Base-by-base conservation (phyloP, 2,797 vertebrate species). In the Eulemur coronatus region DNA sequence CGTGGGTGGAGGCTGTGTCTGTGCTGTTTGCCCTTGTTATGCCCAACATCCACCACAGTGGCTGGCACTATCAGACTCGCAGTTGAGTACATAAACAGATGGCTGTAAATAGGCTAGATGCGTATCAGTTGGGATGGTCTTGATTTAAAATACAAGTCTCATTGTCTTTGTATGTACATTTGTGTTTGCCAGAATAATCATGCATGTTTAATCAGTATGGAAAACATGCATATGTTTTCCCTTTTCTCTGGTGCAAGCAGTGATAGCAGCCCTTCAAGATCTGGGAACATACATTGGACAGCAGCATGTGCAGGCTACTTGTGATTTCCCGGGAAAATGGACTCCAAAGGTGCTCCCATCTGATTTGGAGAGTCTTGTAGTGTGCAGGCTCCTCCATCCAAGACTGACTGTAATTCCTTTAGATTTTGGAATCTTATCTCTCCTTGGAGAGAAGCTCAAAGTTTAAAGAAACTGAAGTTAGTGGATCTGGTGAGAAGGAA, bases 401-500 rank as follows among this genome's bases (percentile, higher is more conserved):
- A 86, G 65, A 59, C 0, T 30, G 41, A 76, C 14, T 79, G 63
- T 6, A 57, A 50, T 76, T 80, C 50, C 48, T 73, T 69, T n/a
- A n/a, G 52, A 84, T 33, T 15, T 65, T 63, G 63, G n/a, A 82
- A 89, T 50, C 67, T 85, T 43, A n/a, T 38, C 7, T 93, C 10
- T 89, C 41, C 22, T 76, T 84, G 22, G 73, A 79, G 63, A 90
- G 73, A 38, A 65, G 67, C 50, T 95, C 78, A 59, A 84, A 81
- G 11, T 93, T 95, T 78, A 92, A 94, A 91, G 52, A 82, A 81
- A 76, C 59, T n/a, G 38, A 41, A 84, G 57, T 61, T 63, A 63
- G 41, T 63, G 57, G 17, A 41, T 55, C 57, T 85, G 81, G 38
- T 43, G 61, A 67, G 24, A 38, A 46, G 4, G 41, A 28, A 41